Percentiles rank a stretch among this genome's conserved stretches.
phyloP scores from a whole-genome alignment of 2,797 vertebrate species.

The Echiichthys vipera region DNA sequence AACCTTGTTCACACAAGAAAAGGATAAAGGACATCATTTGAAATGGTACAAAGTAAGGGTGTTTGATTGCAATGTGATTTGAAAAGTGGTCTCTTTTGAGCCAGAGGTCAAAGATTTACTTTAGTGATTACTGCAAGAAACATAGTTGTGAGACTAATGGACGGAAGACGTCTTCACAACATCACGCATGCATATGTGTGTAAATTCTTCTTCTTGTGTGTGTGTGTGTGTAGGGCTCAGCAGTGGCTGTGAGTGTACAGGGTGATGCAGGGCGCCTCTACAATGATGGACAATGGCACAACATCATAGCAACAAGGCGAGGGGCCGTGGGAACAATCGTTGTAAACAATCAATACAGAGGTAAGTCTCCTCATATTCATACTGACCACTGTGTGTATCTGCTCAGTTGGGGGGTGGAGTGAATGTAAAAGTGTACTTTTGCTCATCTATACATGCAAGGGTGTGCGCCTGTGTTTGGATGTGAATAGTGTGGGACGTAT shows the following conservation, averaged over 20 bases:
- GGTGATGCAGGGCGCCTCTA: conserved; percentile 87
- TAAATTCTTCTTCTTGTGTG: conserved; percentile 7
- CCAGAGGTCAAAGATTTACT: conserved; percentile 15
- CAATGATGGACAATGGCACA: conserved; percentile 92
- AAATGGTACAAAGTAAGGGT: conserved; percentile 12
- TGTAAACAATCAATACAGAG: conserved; percentile 84
- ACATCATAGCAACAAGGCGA: conserved; percentile 87
- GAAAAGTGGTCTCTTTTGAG: conserved; percentile 22
- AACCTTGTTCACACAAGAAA: conserved; percentile 15
- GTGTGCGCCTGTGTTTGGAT: conserved; percentile 12
- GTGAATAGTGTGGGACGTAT: conserved; percentile 15
- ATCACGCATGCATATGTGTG: conserved; percentile 8
- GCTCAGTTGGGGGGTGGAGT: conserved; percentile 34
- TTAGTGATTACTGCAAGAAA: conserved; percentile 4
- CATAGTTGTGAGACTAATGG: background rate
- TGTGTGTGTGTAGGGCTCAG: conserved; percentile 85
- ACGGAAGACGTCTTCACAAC: conserved; percentile 12
- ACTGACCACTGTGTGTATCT: conserved; percentile 56
- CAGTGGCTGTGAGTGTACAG: conserved; percentile 87
- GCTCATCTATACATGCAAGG: conserved; percentile 3
- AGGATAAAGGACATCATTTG: conserved; percentile 27
- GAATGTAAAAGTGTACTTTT: conserved; percentile 24
- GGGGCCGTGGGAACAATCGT: conserved; percentile 90
- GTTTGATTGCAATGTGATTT: conserved; percentile 23
- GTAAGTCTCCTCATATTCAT: conserved; percentile 80